Percentiles rank a stretch among this genome's conserved stretches.
These are phyloP conservation scores for Orbicella faveolata DNA, from an alignment of 64 coral and sea anemone genomes.

Conservation along the genomic window DNA sequence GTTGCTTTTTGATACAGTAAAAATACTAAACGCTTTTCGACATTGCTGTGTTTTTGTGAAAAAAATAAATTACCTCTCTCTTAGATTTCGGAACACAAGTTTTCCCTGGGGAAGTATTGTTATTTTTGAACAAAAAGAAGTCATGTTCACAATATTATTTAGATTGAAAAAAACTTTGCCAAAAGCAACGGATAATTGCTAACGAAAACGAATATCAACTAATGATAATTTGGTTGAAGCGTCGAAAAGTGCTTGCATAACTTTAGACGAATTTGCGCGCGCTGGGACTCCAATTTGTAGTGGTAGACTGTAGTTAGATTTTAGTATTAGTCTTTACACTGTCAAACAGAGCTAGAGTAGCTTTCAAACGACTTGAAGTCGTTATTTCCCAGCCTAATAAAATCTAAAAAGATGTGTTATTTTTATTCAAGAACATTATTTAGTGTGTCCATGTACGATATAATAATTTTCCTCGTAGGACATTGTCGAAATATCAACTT, in stretches of 20 bases:
- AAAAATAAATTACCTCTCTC: background rate
- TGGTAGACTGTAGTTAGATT: background rate
- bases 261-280: constrained; percentile 17
- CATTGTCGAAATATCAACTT: background rate
- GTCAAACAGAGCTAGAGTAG: constrained; percentile 21
- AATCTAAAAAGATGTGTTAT: background rate
- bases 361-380: background rate
- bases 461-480: background rate
- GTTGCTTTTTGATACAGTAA: background rate
- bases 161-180: background rate
- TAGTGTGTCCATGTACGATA: background rate
- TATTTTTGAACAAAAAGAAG: constrained; percentile 20
- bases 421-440: constrained; percentile 21
- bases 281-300: constrained; percentile 14
- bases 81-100: background rate
- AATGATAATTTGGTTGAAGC: background rate
- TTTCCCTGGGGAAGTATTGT: constrained; percentile 16
- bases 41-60: background rate
- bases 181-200: constrained; percentile 9
- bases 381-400: constrained; percentile 41
- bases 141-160: constrained; percentile 16
- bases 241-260: background rate
- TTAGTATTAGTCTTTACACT: background rate
- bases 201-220: constrained; percentile 13
- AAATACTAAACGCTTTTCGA: background rate